Evolutionary conservation across 2,888 invertebrate species (phyloP), one percentile per base, ranked within the genome.

Genomic region (Monopis laevigella): DNA sequence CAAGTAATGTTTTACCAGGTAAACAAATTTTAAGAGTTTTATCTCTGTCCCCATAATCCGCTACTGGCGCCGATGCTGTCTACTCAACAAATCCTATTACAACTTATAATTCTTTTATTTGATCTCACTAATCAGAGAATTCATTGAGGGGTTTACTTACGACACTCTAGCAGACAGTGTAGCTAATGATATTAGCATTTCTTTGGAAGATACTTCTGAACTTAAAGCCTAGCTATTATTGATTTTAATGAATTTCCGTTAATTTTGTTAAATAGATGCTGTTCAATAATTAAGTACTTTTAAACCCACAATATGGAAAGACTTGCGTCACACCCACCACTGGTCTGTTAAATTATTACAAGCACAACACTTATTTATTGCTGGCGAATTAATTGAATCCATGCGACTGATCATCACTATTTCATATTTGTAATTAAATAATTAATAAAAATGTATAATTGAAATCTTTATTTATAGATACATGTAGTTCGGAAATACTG

Each of bases 31-130:
- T 10, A n/a, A 2, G 34, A 17, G 55, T 56, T 59, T 55, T 57
- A 52, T 48, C 42, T 40, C 42, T 46, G 42, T 46, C 50, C 49
- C 50, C 47, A 39, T 62, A 66, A 66, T 62, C 65, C 54, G 26
- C 53, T 36, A 14, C 46, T 58, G 66, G 66, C 66, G 66, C 66
- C 66, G 46, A n/a, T n/a, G n/a, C n/a, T n/a, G 52, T 40, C 48
- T 43, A 53, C 56, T 40, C 39, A 45, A 43, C 48, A 53, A 56
- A 62, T 61, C 59, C 59, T 59, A 62, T 62, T 60, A 62, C 32
- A 47, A 49, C 45, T 48, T 45, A 46, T 48, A 46, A 51, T 46
- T 45, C 47, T 36, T 32, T 34, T 39, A 39, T 38, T 36, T 12
- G 18, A 34, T n/a, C 17, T 17, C 17, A 36, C 36, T 36, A 21